These are phyloP conservation scores for Tyria jacobaeae DNA, from an alignment of 2,888 invertebrate genomes.

Conservation along the genomic window DNA sequence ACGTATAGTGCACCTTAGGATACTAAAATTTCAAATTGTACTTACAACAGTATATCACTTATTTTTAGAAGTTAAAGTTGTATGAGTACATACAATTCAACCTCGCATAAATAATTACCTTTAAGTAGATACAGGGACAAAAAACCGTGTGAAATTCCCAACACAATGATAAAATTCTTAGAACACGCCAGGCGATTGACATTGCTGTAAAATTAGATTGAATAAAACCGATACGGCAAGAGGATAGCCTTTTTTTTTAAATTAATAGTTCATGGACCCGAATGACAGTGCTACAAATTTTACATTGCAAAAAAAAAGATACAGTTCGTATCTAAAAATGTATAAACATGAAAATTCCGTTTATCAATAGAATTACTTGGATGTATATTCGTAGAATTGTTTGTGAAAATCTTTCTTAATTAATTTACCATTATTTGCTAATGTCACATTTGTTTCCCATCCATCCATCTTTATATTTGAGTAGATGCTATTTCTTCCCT, in stretches of 20 bases:
- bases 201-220: conserved; percentile 33
- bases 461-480: too few relatives aligned
- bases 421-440: too few relatives aligned
- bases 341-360: neutral
- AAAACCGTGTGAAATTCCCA: conserved; percentile 21
- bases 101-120: neutral
- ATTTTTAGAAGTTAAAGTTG: neutral
- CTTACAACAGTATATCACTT: neutral
- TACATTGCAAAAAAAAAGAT: neutral
- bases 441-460: too few relatives aligned
- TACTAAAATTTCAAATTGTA: neutral
- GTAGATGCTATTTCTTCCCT: too few relatives aligned
- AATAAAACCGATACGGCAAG: conserved; percentile 27
- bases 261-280: conserved; percentile 16
- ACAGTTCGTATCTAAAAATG: too few relatives aligned
- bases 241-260: conserved; percentile 10
- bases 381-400: neutral
- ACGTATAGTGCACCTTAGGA: too few relatives aligned
- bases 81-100: neutral
- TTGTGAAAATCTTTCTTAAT: too few relatives aligned
- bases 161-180: conserved; percentile 27
- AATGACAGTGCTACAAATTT: neutral
- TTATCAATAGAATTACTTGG: neutral
- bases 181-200: conserved; percentile 31
- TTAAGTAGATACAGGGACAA: conserved; percentile 1